A percentile compares a stretch with the other conserved stretches of the same genome.
Evolutionary conservation across 2,113 vertebrate genomes (phyloP).

Genomic region (Platysteira castanea): DNA sequence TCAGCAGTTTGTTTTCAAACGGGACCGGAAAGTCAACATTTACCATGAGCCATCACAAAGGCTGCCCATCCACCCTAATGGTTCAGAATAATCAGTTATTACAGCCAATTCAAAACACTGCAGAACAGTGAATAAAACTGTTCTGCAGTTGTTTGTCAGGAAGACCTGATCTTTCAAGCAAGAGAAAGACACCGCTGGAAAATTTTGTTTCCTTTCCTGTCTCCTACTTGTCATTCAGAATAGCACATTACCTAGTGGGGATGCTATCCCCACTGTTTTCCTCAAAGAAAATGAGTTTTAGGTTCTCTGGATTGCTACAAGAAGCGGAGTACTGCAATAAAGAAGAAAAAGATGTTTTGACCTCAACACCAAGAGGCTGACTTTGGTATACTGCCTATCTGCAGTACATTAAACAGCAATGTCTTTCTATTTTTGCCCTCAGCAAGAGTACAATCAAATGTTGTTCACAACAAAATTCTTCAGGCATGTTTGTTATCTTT

Average conservation of each 20-base stretch:
- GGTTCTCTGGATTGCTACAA: not conserved
- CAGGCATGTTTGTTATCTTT: not conserved
- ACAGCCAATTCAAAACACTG: not conserved
- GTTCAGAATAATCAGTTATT: conserved; percentile 60
- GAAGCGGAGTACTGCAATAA: not conserved
- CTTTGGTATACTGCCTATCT: not conserved
- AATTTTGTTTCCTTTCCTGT: not conserved
- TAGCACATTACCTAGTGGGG: not conserved
- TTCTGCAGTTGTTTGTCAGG: not conserved
- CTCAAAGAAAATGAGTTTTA: not conserved
- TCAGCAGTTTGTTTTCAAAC: conserved; percentile 60
- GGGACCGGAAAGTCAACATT: conserved; percentile 44
- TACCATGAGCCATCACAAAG: conserved; percentile 34
- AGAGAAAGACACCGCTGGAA: not conserved
- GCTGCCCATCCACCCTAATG: conserved; percentile 31
- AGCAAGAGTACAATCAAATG: not conserved
- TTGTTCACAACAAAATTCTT: not conserved
- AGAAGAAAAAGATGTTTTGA: not conserved
- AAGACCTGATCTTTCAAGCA: not conserved
- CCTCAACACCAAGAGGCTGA: not conserved
- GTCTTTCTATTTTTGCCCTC: not conserved
- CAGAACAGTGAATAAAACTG: not conserved
- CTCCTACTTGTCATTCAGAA: not conserved
- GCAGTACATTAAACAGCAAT: not conserved
- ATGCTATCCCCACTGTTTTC: not conserved